A percentile compares a stretch with the other conserved stretches of the same genome.
Conservation (phyloP, 2,797 vertebrate genomes). For the Calcarius lapponicus region DNA sequence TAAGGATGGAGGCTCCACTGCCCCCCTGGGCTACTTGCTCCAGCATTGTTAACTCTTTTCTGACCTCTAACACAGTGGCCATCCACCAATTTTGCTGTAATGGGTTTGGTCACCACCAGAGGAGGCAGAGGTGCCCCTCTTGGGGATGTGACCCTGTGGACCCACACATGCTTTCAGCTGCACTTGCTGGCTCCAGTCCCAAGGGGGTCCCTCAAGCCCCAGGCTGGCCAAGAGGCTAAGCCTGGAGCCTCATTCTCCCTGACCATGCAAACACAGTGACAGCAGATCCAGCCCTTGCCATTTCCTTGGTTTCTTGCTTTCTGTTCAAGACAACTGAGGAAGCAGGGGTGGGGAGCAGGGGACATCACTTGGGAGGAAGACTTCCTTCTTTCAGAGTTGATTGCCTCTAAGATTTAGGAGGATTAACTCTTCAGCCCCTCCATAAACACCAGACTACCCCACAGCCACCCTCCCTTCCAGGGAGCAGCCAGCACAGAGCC, state of each 20-base stretch:
- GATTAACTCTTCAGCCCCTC: not conserved
- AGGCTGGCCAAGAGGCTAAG: not conserved
- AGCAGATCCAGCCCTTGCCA: fast-evolving
- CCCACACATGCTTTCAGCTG: not conserved
- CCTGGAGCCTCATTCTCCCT: not conserved
- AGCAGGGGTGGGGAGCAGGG: not conserved
- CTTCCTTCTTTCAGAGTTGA: not conserved
- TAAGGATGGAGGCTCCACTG: not conserved
- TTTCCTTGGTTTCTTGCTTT: not conserved
- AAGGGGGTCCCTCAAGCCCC: not conserved
- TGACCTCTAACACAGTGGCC: not conserved
- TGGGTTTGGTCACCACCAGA: not conserved
- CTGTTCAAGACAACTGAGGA: not conserved
- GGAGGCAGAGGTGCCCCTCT: not conserved
- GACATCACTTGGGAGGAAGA: not conserved
- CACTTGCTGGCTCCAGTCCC: not conserved
- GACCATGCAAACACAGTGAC: not conserved
- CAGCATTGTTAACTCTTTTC: not conserved
- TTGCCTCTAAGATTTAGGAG: not conserved
- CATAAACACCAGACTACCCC: not conserved
- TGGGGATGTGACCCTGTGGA: not conserved
- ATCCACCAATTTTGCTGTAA: not conserved
- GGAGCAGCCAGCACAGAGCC: not conserved
- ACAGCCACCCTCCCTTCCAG: fast-evolving
- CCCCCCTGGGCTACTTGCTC: not conserved